Conservation (phyloP, 1,140 invertebrate genomes). For the Chironomus striatipennis region DNA sequence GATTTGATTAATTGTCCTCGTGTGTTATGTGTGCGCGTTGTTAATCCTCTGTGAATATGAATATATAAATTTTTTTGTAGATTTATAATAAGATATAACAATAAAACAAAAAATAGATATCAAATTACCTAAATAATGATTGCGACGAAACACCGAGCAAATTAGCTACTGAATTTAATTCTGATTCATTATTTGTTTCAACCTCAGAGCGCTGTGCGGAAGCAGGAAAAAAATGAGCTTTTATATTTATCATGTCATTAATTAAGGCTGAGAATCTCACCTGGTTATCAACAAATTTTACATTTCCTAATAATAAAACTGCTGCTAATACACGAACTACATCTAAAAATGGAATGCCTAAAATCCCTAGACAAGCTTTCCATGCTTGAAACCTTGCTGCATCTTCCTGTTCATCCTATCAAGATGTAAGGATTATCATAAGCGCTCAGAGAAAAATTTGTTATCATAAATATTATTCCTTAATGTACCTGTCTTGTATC, state of each 20-base stretch:
- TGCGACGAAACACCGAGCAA: constrained; percentile 70
- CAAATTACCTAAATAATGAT: constrained; percentile 47
- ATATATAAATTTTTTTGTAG: background rate
- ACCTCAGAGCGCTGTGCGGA: constrained; percentile 52
- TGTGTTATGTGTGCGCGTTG: constrained; percentile 72
- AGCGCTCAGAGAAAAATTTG: background rate
- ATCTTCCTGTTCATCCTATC: constrained; percentile 70
- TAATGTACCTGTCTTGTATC: constrained; percentile 45
- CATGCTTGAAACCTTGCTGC: constrained; percentile 71
- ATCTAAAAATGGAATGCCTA: constrained; percentile 89
- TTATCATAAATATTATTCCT: background rate
- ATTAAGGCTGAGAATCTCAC: constrained; percentile 29
- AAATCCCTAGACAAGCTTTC: constrained; percentile 79
- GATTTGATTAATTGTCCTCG: constrained; percentile 70
- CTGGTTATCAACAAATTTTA: constrained; percentile 72
- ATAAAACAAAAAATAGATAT: background rate
- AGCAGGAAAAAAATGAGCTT: background rate
- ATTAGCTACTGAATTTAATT: constrained; percentile 74
- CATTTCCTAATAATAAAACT: constrained; percentile 82
- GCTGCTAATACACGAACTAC: constrained; percentile 85
- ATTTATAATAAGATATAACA: background rate
- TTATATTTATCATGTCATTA: too few relatives aligned
- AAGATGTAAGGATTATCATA: background rate
- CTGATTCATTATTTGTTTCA: constrained; percentile 64
- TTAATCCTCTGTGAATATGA: constrained; percentile 55